Evolutionary conservation across 2,888 invertebrate genomes (phyloP).

Genomic region (Alviniconcha strummeri): DNA sequence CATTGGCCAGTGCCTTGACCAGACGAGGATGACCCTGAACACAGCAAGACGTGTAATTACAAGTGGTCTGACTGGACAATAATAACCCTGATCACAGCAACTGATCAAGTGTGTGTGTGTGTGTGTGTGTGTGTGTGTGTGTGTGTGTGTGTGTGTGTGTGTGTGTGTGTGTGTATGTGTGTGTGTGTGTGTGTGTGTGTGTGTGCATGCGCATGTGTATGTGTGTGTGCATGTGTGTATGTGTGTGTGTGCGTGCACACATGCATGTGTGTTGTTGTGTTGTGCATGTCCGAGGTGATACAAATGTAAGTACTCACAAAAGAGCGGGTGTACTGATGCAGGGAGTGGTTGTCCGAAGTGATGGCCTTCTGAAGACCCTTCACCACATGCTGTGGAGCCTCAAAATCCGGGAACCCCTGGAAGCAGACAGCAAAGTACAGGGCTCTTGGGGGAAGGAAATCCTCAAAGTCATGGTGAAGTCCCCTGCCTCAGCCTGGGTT

Average conservation of each 20-base stretch:
- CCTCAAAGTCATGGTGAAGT: too few species aligned
- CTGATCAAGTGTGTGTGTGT: too few species aligned
- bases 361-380: slow-evolving; percentile 84
- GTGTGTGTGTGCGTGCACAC: not conserved
- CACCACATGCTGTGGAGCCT: slow-evolving; percentile 85
- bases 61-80: too few species aligned
- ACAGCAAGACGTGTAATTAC: not conserved
- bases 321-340: slow-evolving; percentile 95
- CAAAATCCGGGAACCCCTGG: slow-evolving; percentile 93
- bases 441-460: not conserved
- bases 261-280: not conserved
- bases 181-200: not conserved
- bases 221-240: not conserved
- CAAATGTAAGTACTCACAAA: slow-evolving; percentile 81
- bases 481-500: not conserved
- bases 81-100: too few species aligned
- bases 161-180: not conserved
- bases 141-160: too few species aligned
- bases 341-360: slow-evolving; percentile 80
- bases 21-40: slow-evolving; percentile 92
- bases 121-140: too few species aligned
- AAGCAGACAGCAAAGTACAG: slow-evolving; percentile 26
- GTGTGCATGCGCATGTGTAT: not conserved
- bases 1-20: slow-evolving; percentile 86
- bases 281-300: not conserved